phyloP scores from a whole-genome alignment of 2,797 vertebrate species.

The Lagocephalus sceleratus region DNA sequence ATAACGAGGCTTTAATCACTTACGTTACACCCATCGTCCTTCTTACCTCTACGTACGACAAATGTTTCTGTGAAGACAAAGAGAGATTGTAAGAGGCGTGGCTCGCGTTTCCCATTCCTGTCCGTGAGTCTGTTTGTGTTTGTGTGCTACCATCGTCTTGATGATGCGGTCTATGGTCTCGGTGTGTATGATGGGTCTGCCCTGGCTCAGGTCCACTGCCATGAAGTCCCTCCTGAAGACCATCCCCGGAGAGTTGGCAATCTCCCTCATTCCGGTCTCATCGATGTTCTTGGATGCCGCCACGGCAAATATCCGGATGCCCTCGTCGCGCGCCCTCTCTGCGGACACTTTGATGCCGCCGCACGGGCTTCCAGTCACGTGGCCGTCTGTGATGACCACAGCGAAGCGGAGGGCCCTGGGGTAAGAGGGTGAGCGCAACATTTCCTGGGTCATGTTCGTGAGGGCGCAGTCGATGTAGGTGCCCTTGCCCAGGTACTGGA shows the following conservation, averaged over 20 bases:
- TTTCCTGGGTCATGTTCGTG: slow-evolving; percentile 80
- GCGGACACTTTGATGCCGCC: slow-evolving; percentile 86
- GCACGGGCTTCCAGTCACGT: slow-evolving; percentile 87
- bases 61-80: slow-evolving; percentile 81
- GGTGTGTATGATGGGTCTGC: slow-evolving; percentile 37
- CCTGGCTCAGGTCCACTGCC: slow-evolving; percentile 72
- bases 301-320: slow-evolving; percentile 85
- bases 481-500: slow-evolving; percentile 87
- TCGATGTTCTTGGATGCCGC: slow-evolving; percentile 81
- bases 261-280: slow-evolving; percentile 83
- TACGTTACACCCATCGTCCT: not conserved
- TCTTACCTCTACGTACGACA: slow-evolving; percentile 86
- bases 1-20: not conserved
- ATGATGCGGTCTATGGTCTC: slow-evolving; percentile 87
- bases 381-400: slow-evolving; percentile 92
- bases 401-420: slow-evolving; percentile 75
- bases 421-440: slow-evolving; percentile 40
- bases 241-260: slow-evolving; percentile 81
- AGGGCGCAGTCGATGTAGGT: slow-evolving; percentile 93
- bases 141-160: slow-evolving; percentile 84
- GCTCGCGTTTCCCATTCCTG: not conserved
- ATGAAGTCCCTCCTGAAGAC: slow-evolving; percentile 83
- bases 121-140: not conserved
- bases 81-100: slow-evolving; percentile 22
- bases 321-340: slow-evolving; percentile 81